A percentile compares a stretch with the other conserved stretches of the same genome.
Evolutionary conservation across 30 jellyfish, hydroid and myxozoan genomes (phyloP).

Genomic region (Morbakka virulenta): DNA sequence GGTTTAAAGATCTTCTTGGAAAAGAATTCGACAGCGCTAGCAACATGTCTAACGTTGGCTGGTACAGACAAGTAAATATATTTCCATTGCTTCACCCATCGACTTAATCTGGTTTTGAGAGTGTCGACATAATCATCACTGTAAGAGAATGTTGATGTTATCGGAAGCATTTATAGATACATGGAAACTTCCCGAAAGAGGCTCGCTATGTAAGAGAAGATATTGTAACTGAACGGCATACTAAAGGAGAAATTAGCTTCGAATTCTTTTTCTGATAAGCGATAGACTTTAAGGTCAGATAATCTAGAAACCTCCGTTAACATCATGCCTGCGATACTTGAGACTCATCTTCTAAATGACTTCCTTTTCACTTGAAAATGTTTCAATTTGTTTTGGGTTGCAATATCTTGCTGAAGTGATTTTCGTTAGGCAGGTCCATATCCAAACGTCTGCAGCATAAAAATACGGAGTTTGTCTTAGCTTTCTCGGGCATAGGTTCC

Average conservation of each 20-base stretch:
- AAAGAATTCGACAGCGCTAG: conserved; percentile 7
- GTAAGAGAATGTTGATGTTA: not conserved
- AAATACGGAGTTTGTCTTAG: not conserved
- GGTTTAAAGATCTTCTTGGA: conserved; percentile 22
- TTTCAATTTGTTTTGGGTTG: not conserved
- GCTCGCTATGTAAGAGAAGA: not conserved
- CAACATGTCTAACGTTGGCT: not conserved
- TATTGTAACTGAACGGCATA: not conserved
- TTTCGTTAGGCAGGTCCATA: not conserved
- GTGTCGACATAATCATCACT: not conserved
- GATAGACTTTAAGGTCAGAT: not conserved
- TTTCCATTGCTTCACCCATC: not conserved
- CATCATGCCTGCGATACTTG: not conserved
- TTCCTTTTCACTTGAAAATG: not conserved
- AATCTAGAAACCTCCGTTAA: not conserved
- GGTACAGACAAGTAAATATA: not conserved
- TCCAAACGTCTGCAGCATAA: not conserved
- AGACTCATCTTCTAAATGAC: not conserved
- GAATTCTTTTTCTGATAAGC: not conserved
- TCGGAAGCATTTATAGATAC: not conserved
- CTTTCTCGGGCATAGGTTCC: not conserved
- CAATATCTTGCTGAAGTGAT: not conserved
- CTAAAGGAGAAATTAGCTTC: not conserved
- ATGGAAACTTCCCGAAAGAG: not conserved
- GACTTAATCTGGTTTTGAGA: not conserved